Base-by-base conservation (phyloP, 2,797 vertebrate genomes). In the Poeciliopsis presidionis region DNA sequence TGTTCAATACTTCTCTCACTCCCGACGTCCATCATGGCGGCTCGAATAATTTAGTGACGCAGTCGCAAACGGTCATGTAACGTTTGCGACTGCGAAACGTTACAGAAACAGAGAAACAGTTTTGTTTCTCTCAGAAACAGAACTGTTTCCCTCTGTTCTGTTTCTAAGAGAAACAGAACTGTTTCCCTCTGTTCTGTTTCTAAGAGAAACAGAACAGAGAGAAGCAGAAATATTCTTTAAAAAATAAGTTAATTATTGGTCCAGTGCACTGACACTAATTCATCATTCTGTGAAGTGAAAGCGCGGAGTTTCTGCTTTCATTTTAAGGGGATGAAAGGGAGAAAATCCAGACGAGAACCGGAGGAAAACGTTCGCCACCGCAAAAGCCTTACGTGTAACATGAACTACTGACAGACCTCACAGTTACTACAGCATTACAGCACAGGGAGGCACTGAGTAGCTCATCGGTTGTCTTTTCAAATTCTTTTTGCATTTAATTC, bases 181-280 rank as follows among this genome's bases (percentile, higher is more conserved):
- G 30, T 1, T 30, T 30, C 30, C 30, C 30, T 30, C 30, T 30
- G 30, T 30, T 30, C 30, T 30, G 30, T 30, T 30, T 30, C 30
- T 30, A 1, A 1, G 1, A 30, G 28, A 28, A 73, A 75, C 74
- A 80, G 80, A 72, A 74, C 47, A 70, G 72, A 84, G 74, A 74
- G 72, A 22, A 72, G 72, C 59, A 51, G 63, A 77, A 36, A 72
- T n/a, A 51, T 51, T 79, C 49, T 87, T 78, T 41, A 41, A 41
- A 41, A 53, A 51, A 80, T 78, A 76, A 75, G 72, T 72, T 72
- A 79, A 85, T 0, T 7, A 75, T 33, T 61, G 72, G 84, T 78
- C 72, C 80, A 88, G 88, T 57, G 12, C 82, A 86, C 82, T 83
- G 88, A 92, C 91, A 92, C 91, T 90, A 92, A 90, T 81, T 84